Evolutionary conservation across 2,888 invertebrate genomes (phyloP).

Genomic region (Lamproptera curius): DNA sequence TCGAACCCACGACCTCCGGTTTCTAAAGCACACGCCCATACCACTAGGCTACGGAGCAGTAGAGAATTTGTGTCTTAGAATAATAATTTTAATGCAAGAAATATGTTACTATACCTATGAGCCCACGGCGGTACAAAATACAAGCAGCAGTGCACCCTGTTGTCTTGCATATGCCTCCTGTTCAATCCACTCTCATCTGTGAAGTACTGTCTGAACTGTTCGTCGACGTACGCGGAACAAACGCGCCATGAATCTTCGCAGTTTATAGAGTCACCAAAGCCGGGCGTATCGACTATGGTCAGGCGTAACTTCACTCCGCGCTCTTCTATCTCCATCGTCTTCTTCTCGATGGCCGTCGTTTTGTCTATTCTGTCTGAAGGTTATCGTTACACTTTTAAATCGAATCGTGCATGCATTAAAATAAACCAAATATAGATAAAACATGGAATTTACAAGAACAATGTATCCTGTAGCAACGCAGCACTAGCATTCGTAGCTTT

Average conservation of each 20-base stretch:
- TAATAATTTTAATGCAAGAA: conserved; percentile 1
- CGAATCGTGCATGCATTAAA: too few species aligned
- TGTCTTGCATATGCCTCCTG: conserved; percentile 95
- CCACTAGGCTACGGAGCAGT: too few species aligned
- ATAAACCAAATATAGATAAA: too few species aligned
- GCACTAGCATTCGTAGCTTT: too few species aligned
- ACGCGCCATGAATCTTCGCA: conserved; percentile 96
- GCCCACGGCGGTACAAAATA: conserved; percentile 98
- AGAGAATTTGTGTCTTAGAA: neutral
- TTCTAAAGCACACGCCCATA: too few species aligned
- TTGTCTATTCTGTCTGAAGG: conserved; percentile 80
- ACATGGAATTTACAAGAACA: too few species aligned
- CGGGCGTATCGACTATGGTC: conserved; percentile 97
- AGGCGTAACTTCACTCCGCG: conserved; percentile 92
- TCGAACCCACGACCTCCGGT: too few species aligned
- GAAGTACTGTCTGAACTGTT: conserved; percentile 90
- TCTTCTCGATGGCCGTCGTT: conserved; percentile 85
- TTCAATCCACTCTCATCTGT: conserved; percentile 97
- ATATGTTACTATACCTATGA: conserved; percentile 92
- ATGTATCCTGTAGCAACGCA: too few species aligned
- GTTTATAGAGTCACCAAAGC: conserved; percentile 95
- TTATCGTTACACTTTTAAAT: too few species aligned
- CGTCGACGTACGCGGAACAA: conserved; percentile 94
- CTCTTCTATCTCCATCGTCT: conserved; percentile 97
- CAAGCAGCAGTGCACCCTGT: conserved; percentile 96